Evolutionary conservation across 2,113 vertebrate genomes (phyloP).

Genomic region (Saguinus imperator): DNA sequence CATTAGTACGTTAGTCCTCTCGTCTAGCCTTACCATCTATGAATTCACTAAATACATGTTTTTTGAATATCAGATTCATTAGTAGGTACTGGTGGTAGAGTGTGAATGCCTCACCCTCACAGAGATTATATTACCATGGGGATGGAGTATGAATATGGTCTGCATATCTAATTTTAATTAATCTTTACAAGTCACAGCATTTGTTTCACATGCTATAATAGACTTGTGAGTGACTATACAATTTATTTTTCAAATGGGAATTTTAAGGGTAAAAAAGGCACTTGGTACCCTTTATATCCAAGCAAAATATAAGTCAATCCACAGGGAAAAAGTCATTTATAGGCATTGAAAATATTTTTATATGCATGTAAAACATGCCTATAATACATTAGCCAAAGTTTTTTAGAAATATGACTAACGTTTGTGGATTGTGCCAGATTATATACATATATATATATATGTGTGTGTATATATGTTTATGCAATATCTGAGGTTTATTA

Average conservation of each 20-base stretch:
- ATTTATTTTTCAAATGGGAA: not conserved
- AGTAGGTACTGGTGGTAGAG: not conserved
- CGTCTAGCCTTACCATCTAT: not conserved
- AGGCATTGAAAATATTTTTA: not conserved
- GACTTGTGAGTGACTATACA: not conserved
- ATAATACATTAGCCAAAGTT: not conserved
- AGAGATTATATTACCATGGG: not conserved
- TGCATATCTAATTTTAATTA: not conserved
- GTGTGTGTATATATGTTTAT: too few relatives aligned
- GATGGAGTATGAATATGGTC: not conserved
- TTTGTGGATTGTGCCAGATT: not conserved
- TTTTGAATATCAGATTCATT: not conserved
- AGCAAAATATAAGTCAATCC: not conserved
- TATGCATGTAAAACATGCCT: not conserved
- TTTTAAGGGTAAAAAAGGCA: not conserved
- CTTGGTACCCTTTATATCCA: not conserved
- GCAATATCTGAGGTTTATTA: not conserved
- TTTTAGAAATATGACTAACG: not conserved
- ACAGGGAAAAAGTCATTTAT: not conserved
- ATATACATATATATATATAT: not conserved
- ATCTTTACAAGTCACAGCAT: not conserved
- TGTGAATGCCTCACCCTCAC: not conserved
- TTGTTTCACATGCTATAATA: not conserved
- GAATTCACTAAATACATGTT: not conserved
- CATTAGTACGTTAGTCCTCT: not conserved